These are phyloP conservation scores for Clinocottus analis DNA, from an alignment of 2,113 vertebrate species.

Conservation along the genomic window DNA sequence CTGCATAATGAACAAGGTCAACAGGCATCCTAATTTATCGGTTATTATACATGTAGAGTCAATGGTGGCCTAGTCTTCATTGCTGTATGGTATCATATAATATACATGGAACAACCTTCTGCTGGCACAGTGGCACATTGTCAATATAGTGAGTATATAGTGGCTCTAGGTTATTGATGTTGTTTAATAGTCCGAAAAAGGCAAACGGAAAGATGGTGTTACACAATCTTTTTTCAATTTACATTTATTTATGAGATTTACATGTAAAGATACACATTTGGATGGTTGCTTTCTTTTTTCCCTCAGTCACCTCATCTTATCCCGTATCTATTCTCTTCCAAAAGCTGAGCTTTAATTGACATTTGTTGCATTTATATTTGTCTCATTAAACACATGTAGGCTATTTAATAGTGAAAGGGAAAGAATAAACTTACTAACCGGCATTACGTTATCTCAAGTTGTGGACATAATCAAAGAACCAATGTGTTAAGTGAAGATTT, in stretches of 20 bases:
- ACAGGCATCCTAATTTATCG: slow-evolving; percentile 38
- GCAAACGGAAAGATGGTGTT: background rate
- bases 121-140: background rate
- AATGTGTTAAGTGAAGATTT: no score
- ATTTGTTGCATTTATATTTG: no score
- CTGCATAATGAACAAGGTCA: slow-evolving; percentile 64
- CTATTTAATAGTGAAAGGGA: background rate
- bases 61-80: slow-evolving; percentile 1
- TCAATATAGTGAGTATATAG: slow-evolving; percentile 12
- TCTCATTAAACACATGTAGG: background rate
- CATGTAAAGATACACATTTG: background rate
- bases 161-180: background rate
- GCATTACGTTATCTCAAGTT: background rate
- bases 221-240: background rate
- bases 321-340: no score
- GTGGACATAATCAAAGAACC: no score
- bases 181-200: background rate
- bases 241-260: background rate
- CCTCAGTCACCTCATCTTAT: no score
- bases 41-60: slow-evolving; percentile 29
- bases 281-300: no score
- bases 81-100: slow-evolving; percentile 20
- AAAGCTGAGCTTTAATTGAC: no score
- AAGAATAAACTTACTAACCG: background rate
- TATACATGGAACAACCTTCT: background rate